These are phyloP conservation scores for Oncorhynchus kisutch DNA, from an alignment of 2,113 vertebrate species.

Conservation along the genomic window DNA sequence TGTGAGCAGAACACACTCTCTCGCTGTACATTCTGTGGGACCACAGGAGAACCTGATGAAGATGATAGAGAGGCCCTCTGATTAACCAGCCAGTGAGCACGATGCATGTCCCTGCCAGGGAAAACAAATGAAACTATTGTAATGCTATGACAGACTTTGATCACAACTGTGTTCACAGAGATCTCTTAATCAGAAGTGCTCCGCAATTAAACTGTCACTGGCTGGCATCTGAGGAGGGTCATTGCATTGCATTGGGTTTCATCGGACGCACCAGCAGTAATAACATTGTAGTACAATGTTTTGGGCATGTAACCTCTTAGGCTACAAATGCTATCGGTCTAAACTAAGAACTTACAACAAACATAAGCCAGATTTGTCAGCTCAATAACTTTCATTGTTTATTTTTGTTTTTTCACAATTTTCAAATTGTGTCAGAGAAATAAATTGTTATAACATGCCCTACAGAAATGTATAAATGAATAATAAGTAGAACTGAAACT, in stretches of 20 bases:
- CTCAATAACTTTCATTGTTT: neutral
- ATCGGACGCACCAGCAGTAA: constrained; percentile 33
- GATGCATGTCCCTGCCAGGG: constrained; percentile 53
- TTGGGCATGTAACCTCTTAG: neutral
- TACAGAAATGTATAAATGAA: too few relatives aligned
- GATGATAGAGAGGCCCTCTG: constrained; percentile 65
- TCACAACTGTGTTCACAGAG: constrained; percentile 21
- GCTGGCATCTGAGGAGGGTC: constrained; percentile 20
- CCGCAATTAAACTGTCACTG: constrained; percentile 59
- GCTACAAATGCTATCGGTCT: neutral
- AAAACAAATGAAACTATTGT: constrained; percentile 72
- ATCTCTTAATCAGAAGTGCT: constrained; percentile 60
- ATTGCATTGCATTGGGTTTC: constrained; percentile 43
- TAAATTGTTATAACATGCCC: too few relatives aligned
- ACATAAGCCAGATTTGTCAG: constrained; percentile 5
- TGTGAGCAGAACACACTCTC: constrained; percentile 54
- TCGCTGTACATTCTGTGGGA: constrained; percentile 56
- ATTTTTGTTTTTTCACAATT: too few relatives aligned
- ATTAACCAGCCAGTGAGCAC: constrained; percentile 67
- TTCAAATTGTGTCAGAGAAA: too few relatives aligned
- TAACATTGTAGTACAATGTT: constrained; percentile 18
- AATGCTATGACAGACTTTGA: constrained; percentile 46
- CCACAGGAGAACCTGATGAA: constrained; percentile 62
- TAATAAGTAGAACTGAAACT: neutral
- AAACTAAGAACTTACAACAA: too few relatives aligned